Evolutionary conservation across 2,888 invertebrate genomes (phyloP), one percentile per base, ranked within the genome.

Genomic region (Pseudococcus jackbeardsleyi): DNA sequence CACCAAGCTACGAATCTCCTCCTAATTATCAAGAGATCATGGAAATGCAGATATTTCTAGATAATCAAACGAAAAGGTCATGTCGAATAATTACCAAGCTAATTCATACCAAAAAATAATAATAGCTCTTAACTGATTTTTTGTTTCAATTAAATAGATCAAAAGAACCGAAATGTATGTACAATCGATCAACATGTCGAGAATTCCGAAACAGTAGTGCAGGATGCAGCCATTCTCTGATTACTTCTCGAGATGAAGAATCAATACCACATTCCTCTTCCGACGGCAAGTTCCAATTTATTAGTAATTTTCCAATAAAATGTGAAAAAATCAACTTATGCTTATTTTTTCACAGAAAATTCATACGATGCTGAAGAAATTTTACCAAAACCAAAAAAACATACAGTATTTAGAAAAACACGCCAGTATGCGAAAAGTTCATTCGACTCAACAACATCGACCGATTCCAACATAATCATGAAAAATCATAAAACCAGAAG

Each of bases 1-100:
- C 95, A 0, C 95, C 95, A 0, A 94, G 94, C 89, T 95, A 95
- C 90, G 94, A 94, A 79, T 88, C 88, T 9, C 89, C 90, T 46
- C 89, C 89, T 19, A 85, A 85, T 59, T 86, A 89, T 50, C 89
- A 89, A 17, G 89, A 89, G 26, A 82, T 82, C 17, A 82, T 82
- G 79, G 79, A 82, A 82, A 82, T 82, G 79, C 33, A 82, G 15
- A 82, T 82, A 22, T 33, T 82, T 82, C 79, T 82, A 3, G 11
- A 46, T 15, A 19, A 46, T 82, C 79, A 82, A 19, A 46, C 11
- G 12, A 82, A 82, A 11, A 82, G 79, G 79, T 82, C 12, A 59
- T 22, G 22, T 9, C 0, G 22, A 64, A n/a, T n/a, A 12, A 59
- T 17, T 59, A 17, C 8, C 0, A 15, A 12, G 48, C 0, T 12